Conservation (phyloP, 1,140 invertebrate species). For the Conopomorpha cramerella region DNA sequence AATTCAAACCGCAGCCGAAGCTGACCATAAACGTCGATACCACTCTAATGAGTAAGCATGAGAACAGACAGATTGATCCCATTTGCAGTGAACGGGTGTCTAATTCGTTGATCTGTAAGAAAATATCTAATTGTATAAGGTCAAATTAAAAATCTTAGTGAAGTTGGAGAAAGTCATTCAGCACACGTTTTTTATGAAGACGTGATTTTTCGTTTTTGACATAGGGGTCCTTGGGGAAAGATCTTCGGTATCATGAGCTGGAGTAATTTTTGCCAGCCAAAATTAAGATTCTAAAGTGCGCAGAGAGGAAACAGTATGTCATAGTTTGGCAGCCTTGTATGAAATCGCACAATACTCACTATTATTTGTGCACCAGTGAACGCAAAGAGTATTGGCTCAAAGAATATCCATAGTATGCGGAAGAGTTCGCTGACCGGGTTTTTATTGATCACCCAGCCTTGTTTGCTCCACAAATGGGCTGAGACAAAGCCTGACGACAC, state of each 20-base stretch:
- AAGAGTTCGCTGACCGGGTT: constrained; percentile 86
- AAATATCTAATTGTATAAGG: too few relatives aligned
- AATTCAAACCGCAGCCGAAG: constrained; percentile 77
- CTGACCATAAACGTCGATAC: constrained; percentile 68
- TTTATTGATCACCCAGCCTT: constrained; percentile 82
- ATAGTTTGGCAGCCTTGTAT: too few relatives aligned
- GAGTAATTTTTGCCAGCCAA: too few relatives aligned
- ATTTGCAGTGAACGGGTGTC: constrained; percentile 67
- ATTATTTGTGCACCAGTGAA: constrained; percentile 88
- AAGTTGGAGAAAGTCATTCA: too few relatives aligned
- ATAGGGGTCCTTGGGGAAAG: too few relatives aligned
- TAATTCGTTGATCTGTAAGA: constrained; percentile 67
- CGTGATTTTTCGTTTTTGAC: too few relatives aligned
- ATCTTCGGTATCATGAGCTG: too few relatives aligned
- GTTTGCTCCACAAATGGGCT: constrained; percentile 72
- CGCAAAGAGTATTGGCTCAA: constrained; percentile 90
- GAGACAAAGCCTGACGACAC: constrained; percentile 87
- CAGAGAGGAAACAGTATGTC: too few relatives aligned
- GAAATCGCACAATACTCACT: too few relatives aligned
- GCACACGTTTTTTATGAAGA: too few relatives aligned
- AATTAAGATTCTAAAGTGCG: too few relatives aligned
- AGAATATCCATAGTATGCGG: constrained; percentile 91
- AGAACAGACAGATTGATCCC: constrained; percentile 63
- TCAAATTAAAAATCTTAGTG: too few relatives aligned
- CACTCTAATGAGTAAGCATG: constrained; percentile 66